Conservation (phyloP, 1,140 invertebrate species). For the Rhagoletis pomonella region DNA sequence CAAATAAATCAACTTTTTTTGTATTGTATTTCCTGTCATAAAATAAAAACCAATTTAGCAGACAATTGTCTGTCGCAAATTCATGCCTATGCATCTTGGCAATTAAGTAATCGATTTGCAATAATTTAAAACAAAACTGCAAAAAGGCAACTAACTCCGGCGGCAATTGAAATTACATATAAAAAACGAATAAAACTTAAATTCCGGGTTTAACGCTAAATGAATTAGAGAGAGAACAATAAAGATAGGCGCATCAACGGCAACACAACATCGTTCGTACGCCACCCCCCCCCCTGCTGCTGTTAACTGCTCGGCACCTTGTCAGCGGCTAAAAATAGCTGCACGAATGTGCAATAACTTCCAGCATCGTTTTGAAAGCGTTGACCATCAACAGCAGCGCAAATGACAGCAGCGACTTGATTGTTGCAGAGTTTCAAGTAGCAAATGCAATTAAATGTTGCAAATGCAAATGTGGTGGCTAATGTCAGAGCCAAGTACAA, state of each 20-base stretch:
- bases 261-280: background rate
- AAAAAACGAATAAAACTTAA: too few relatives aligned
- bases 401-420: background rate
- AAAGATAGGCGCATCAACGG: background rate
- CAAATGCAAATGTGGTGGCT: background rate
- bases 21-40: too few relatives aligned
- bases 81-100: too few relatives aligned
- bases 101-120: too few relatives aligned
- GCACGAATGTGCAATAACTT: slow-evolving; percentile 42
- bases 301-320: background rate
- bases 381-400: slow-evolving; percentile 20
- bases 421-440: slow-evolving; percentile 20
- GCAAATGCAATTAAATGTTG: slow-evolving; percentile 33
- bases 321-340: slow-evolving; percentile 27
- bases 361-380: background rate
- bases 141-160: too few relatives aligned
- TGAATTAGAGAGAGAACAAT: background rate
- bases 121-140: too few relatives aligned
- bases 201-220: background rate
- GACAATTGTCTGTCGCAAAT: too few relatives aligned
- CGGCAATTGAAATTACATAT: too few relatives aligned
- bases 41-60: too few relatives aligned
- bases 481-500: background rate
- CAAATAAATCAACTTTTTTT: too few relatives aligned
- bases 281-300: too few relatives aligned